Evolutionary conservation across 2,888 invertebrate genomes (phyloP).

Genomic region (Rhaphigaster nebulosa): DNA sequence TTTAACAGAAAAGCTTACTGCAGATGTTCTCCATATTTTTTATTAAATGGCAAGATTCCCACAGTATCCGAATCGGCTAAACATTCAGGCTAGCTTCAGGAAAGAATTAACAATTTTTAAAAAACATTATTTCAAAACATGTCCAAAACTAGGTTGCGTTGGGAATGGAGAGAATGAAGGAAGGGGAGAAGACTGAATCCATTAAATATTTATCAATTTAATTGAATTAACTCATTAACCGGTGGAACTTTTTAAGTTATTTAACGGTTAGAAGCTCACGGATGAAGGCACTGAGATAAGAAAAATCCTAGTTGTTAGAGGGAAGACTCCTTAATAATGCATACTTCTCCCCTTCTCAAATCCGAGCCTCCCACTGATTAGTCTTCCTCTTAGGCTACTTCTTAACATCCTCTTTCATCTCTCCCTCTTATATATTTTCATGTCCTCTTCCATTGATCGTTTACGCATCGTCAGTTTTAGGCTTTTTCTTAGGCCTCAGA

Average conservation of each 20-base stretch:
- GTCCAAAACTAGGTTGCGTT: neutral
- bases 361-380: conserved; percentile 57
- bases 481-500: neutral
- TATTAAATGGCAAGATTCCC: too few species aligned
- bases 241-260: neutral
- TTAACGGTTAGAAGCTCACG: neutral
- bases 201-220: neutral
- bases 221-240: neutral
- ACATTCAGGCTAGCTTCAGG: neutral
- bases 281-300: neutral
- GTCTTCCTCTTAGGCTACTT: conserved; percentile 42
- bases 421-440: conserved; percentile 10
- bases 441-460: conserved; percentile 12
- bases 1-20: too few species aligned
- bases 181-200: neutral
- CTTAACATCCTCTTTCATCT: conserved; percentile 45
- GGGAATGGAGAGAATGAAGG: neutral
- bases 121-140: neutral
- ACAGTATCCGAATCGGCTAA: neutral
- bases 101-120: too few species aligned
- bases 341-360: conserved; percentile 55
- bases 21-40: too few species aligned
- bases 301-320: conserved; percentile 45
- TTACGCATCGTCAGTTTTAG: neutral
- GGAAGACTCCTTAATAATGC: conserved; percentile 49